Conservation (phyloP, 2,113 vertebrate species). For the Tamias sibiricus region DNA sequence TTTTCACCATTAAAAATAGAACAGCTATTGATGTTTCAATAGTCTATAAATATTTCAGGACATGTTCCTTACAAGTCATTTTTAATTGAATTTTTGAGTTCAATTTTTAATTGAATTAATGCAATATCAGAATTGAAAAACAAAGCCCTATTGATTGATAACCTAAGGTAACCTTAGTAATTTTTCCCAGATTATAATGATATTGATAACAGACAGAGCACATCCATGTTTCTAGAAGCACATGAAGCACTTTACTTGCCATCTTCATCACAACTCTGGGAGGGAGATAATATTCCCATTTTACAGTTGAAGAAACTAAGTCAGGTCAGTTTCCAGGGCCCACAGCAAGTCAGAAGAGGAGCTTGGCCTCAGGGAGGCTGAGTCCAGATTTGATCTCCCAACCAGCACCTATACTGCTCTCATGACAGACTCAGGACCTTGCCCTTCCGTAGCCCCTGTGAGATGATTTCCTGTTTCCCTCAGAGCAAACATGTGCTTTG, state of each 20-base stretch:
- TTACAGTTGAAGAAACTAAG: neutral
- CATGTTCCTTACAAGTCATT: neutral
- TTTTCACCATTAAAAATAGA: neutral
- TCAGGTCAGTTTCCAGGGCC: neutral
- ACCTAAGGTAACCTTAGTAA: neutral
- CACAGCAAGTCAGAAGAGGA: neutral
- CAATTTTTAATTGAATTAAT: neutral
- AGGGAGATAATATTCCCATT: neutral
- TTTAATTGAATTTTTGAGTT: neutral
- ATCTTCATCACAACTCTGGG: neutral
- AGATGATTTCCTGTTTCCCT: neutral
- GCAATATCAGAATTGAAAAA: neutral
- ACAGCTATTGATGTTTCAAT: neutral
- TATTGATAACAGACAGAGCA: neutral
- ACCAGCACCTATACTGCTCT: neutral
- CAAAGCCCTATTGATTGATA: neutral
- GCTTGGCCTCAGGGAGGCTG: neutral
- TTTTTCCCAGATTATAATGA: neutral
- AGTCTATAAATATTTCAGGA: neutral
- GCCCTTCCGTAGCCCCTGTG: no score
- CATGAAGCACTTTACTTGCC: neutral
- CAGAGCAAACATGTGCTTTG: neutral
- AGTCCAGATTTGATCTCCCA: neutral
- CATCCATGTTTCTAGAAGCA: neutral
- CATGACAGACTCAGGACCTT: neutral